Conservation (phyloP, 2,888 invertebrate species). For the Macrosiphum euphorbiae region DNA sequence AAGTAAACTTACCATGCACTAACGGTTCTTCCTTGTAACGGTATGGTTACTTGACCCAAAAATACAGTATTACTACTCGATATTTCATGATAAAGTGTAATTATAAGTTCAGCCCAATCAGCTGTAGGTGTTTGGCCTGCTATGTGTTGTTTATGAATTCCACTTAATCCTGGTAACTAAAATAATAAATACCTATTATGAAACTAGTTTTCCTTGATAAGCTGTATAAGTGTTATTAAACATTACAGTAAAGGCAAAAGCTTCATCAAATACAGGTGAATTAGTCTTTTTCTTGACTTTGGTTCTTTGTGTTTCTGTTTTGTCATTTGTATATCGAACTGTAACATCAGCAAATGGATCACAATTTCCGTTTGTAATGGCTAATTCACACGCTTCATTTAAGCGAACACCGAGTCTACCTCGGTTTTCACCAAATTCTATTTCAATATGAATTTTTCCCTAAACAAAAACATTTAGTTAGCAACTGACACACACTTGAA, state of each 20-base stretch:
- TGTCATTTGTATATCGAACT: conserved; percentile 84
- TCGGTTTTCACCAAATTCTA: conserved; percentile 74
- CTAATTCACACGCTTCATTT: conserved; percentile 88
- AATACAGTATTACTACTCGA: conserved; percentile 85
- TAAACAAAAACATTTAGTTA: conserved; percentile 67
- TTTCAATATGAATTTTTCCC: conserved; percentile 86
- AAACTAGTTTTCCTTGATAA: not conserved
- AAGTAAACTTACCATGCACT: conserved; percentile 80
- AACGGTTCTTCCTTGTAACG: conserved; percentile 74
- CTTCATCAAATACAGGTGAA: conserved; percentile 90
- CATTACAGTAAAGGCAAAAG: conserved; percentile 80
- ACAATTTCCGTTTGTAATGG: conserved; percentile 90
- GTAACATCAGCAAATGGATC: conserved; percentile 90
- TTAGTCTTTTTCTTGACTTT: conserved; percentile 91
- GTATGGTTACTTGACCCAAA: conserved; percentile 88
- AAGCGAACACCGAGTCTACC: conserved; percentile 72
- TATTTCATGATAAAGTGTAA: conserved; percentile 89
- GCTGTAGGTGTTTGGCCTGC: conserved; percentile 38
- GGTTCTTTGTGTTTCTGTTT: conserved; percentile 83
- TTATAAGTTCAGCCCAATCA: conserved; percentile 82
- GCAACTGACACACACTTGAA: not conserved
- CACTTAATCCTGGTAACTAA: conserved; percentile 67
- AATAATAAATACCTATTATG: conserved; percentile 14
- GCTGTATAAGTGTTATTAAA: not conserved
- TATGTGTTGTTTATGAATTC: conserved; percentile 61